Base-by-base conservation (phyloP, 2,888 invertebrate genomes). In the Tachina fera region DNA sequence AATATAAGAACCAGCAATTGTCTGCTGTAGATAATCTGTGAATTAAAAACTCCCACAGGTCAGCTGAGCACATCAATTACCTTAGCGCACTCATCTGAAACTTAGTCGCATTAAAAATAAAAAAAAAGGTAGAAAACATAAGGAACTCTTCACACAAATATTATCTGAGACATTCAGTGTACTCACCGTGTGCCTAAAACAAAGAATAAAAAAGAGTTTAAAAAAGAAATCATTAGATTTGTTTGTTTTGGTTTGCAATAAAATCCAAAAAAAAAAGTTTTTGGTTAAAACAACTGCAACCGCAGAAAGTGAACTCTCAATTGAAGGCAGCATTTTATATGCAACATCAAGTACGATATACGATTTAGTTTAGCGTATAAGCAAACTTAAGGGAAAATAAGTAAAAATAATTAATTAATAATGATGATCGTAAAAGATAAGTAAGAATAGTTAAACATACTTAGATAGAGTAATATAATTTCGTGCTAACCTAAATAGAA, bases 31-130 rank as follows among this genome's bases (percentile, higher is more conserved):
- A 91, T 90, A 91, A 91, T 91, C 91, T 90, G 90, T 90, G 90
- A 91, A 90, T 90, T 90, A 89, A 90, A 91, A 90, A 90, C 91
- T 91, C 91, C 91, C 89, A 90, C 91, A 91, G 91, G 91, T 91
- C 91, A 91, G 91, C 89, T 89, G 89, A 90, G 89, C 91, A 90
- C 91, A 91, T 91, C 91, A 91, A 91, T 91, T 91, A 91, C 90
- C 89, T 91, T 91, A 91, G 91, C 91, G 90, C 91, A 90, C 90
- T 89, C 89, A 84, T 78, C 61, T 45, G 63, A 77, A 71, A 63
- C 53, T 13, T 70, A 45, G 61, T 22, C 22, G 6, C 10, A 67
- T 61, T 19, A 45, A 71, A 53, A 31, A 47, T 45, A 61, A 58
- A 43, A 41, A 58, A 31, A 0, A 31, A 31, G 4, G 4, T 1